Evolutionary conservation across 2,888 invertebrate genomes (phyloP).

Genomic region (Eristalinus sepulchralis): DNA sequence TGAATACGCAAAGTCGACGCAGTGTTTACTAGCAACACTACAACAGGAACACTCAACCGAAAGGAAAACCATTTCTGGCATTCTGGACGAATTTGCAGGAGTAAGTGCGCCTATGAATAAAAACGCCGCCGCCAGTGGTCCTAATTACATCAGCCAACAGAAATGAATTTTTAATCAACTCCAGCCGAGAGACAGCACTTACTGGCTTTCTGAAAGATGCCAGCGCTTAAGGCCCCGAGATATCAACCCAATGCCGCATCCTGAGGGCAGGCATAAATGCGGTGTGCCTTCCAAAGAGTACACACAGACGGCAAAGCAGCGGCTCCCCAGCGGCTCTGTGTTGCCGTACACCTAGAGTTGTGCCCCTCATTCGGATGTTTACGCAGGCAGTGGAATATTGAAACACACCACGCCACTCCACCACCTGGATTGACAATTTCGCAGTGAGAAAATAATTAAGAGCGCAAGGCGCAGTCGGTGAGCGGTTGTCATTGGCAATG

Average conservation of each 20-base stretch:
- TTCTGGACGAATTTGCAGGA: background rate
- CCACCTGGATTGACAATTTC: slow-evolving; percentile 50
- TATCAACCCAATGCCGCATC: slow-evolving; percentile 33
- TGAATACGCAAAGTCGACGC: slow-evolving; percentile 52
- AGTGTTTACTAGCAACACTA: slow-evolving; percentile 39
- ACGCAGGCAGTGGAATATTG: background rate
- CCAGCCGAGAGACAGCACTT: slow-evolving; percentile 65
- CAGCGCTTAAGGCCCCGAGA: slow-evolving; percentile 52
- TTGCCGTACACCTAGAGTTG: slow-evolving; percentile 65
- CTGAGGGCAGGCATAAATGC: background rate
- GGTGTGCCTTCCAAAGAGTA: slow-evolving; percentile 38
- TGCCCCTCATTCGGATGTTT: slow-evolving; percentile 28
- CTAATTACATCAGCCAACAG: slow-evolving; percentile 74
- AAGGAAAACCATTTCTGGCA: background rate
- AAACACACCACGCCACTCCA: background rate
- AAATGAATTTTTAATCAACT: slow-evolving; percentile 76
- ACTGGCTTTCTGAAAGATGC: slow-evolving; percentile 68
- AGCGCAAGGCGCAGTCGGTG: background rate
- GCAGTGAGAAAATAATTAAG: slow-evolving; percentile 39
- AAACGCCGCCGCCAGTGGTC: slow-evolving; percentile 56
- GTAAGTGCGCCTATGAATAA: background rate
- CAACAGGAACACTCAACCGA: slow-evolving; percentile 16
- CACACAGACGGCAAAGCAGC: slow-evolving; percentile 27
- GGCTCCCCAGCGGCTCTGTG: slow-evolving; percentile 48
- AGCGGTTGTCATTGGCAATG: slow-evolving; percentile 28